phyloP scores from a whole-genome alignment of 2,113 vertebrate species.

The Carassius auratus region DNA sequence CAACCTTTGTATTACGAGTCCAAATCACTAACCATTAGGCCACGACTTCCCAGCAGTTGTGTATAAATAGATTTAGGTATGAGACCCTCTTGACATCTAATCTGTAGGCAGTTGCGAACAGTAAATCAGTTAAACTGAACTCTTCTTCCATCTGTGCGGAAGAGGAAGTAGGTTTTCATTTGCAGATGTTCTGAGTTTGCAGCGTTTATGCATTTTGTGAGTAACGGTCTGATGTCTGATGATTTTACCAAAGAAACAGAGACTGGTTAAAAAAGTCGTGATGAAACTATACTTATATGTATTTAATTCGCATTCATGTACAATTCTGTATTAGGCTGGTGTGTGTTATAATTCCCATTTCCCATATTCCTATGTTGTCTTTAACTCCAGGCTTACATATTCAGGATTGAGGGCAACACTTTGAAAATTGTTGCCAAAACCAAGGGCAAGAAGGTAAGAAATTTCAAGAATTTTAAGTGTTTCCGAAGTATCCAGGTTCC shows the following conservation, averaged over 20 bases:
- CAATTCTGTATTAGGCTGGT: neutral
- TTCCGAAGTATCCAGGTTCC: neutral
- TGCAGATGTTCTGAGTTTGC: conserved; percentile 23
- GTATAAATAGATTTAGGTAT: neutral
- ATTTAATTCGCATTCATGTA: neutral
- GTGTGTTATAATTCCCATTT: neutral
- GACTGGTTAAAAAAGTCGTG: neutral
- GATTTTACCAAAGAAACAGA: conserved; percentile 15
- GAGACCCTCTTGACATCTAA: neutral
- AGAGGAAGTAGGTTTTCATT: conserved; percentile 25
- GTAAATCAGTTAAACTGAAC: conserved; percentile 30
- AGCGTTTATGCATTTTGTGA: neutral
- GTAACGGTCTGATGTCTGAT: neutral
- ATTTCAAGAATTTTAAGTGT: conserved; percentile 11
- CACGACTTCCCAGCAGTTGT: neutral
- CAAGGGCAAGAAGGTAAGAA: conserved; percentile 49
- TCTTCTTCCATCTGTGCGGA: conserved; percentile 26
- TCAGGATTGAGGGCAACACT: conserved; percentile 48
- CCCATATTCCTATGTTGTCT: neutral
- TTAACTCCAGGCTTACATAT: conserved; percentile 52
- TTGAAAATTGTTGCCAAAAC: conserved; percentile 48
- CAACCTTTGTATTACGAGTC: no score
- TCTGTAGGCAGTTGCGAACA: neutral
- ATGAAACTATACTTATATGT: neutral
- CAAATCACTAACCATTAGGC: no score